phyloP scores from a whole-genome alignment of 2,797 vertebrate genomes.

The Discoglossus pictus region DNA sequence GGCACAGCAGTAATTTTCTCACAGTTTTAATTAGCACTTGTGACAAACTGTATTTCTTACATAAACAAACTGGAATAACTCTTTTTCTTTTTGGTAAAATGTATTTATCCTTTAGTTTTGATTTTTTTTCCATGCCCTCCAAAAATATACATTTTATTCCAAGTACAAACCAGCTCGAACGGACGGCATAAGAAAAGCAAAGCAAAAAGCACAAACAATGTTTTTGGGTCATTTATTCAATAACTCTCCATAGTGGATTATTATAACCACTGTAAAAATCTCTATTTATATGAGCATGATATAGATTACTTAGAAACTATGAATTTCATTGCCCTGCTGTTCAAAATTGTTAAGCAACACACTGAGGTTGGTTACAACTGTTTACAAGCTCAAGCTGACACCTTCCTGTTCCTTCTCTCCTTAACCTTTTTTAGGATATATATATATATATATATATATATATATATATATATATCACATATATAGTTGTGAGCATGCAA shows the following conservation, averaged over 20 bases:
- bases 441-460: no score
- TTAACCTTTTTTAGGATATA: no score
- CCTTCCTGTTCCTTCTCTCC: no score
- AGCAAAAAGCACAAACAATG: neutral
- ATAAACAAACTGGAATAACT: constrained; percentile 4
- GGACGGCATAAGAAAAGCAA: neutral
- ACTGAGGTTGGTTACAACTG: no score
- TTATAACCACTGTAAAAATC: constrained; percentile 3
- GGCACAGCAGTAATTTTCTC: constrained; percentile 16
- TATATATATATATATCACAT: no score
- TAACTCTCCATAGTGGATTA: constrained; percentile 11
- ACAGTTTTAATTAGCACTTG: constrained; percentile 34
- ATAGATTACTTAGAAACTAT: neutral
- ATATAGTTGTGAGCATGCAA: no score
- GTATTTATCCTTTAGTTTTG: neutral
- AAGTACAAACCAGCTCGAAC: constrained; percentile 7
- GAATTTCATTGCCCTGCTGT: neutral
- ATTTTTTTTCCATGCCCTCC: constrained; percentile 1
- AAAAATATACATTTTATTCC: neutral
- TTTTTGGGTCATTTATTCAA: constrained; percentile 4
- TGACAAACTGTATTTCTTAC: constrained; percentile 28
- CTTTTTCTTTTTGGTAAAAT: constrained; percentile 9
- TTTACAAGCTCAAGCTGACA: no score
- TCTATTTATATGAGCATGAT: neutral
- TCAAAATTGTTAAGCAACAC: no score